Percentiles rank a stretch among this genome's conserved stretches.
These are phyloP conservation scores for Lepidocolaptes lacrymiger DNA, from an alignment of 2,797 vertebrate species.

Conservation along the genomic window DNA sequence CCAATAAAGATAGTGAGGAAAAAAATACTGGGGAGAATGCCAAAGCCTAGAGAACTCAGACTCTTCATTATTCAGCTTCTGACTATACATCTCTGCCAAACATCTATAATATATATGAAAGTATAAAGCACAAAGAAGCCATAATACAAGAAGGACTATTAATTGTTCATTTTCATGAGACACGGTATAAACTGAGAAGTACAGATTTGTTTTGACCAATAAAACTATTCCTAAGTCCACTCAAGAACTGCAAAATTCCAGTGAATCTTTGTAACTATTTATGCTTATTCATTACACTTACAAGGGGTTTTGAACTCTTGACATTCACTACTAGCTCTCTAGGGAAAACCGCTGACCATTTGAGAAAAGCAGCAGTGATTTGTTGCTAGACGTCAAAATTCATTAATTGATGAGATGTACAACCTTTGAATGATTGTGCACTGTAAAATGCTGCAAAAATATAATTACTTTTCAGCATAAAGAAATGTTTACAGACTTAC, in stretches of 20 bases:
- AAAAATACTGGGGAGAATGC: neutral
- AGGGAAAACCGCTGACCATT: neutral
- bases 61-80: neutral
- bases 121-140: neutral
- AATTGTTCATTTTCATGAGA: neutral
- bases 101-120: neutral
- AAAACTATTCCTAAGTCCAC: neutral
- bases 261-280: rapidly evolving
- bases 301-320: neutral
- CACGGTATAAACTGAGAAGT: neutral
- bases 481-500: neutral
- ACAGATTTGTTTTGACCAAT: neutral
- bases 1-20: neutral
- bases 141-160: neutral
- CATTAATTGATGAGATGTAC: neutral
- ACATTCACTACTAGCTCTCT: neutral
- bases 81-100: neutral
- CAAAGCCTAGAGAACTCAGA: neutral
- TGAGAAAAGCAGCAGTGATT: neutral
- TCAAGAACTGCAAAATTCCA: neutral
- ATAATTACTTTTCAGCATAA: neutral
- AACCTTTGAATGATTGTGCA: neutral
- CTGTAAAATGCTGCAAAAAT: neutral
- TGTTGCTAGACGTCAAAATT: neutral
- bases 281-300: neutral